A percentile compares a stretch with the other conserved stretches of the same genome.
These are phyloP conservation scores for Plotosus lineatus DNA, from an alignment of 2,113 vertebrate genomes.

Conservation along the genomic window DNA sequence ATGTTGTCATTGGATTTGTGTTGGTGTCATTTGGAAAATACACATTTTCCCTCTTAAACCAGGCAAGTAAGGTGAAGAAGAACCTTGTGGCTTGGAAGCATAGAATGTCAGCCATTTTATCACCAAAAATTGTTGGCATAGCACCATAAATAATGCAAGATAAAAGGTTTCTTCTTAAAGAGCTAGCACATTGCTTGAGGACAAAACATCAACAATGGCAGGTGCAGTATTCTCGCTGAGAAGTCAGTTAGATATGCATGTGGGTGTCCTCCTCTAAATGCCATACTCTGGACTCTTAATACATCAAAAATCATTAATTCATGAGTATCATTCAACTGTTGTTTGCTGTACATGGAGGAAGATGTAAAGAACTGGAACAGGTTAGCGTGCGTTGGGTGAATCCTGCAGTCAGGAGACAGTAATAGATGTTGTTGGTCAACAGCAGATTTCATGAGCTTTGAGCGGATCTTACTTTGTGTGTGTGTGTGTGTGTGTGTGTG, in stretches of 20 bases:
- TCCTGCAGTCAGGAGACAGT: conserved; percentile 23
- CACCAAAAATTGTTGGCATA: background rate
- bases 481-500: background rate
- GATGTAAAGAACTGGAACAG: conserved; percentile 23
- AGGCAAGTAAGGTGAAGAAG: background rate
- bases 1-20: background rate
- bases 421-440: conserved; percentile 23
- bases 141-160: conserved; percentile 35
- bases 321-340: background rate
- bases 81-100: background rate
- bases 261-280: background rate
- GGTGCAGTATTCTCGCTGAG: conserved; percentile 11
- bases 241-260: conserved; percentile 9
- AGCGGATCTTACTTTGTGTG: conserved; percentile 30
- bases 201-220: conserved; percentile 1
- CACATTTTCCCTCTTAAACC: background rate
- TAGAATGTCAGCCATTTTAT: background rate
- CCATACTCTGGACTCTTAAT: background rate
- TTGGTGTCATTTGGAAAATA: background rate
- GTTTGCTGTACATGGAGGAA: background rate
- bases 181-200: conserved; percentile 13
- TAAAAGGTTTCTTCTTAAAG: conserved; percentile 27
- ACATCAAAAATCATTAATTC: conserved; percentile 16
- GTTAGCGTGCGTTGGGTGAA: conserved; percentile 6
- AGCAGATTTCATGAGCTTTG: conserved; percentile 29